Base-by-base conservation (phyloP, 1,140 invertebrate genomes). In the Drosophila micromelanica region DNA sequence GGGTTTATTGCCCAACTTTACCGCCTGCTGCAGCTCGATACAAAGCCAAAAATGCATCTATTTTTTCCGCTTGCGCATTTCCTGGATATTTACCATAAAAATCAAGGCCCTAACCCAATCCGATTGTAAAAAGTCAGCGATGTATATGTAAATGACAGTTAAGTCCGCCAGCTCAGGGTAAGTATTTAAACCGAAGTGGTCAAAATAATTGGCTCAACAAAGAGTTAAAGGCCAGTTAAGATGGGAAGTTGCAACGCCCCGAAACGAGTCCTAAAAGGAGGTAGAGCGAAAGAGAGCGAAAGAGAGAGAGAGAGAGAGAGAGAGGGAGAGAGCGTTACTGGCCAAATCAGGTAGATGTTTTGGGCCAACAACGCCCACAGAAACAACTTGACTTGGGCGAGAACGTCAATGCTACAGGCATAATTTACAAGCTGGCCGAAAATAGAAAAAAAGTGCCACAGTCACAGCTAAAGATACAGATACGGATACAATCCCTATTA, bases 361-460 rank as follows among this genome's bases (percentile, higher is more conserved):
- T 13, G 15, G 64, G 45, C 55, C 46, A 12, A 52, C 49, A 86
- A 87, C 84, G 84, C 84, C 84, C 84, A 87, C 84, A 89, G 85
- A 89, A 87, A 87, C 84, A 87, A 87, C 84, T 87, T 87, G 84
- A 87, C 84, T 87, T 77, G 79, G 56, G 20, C 59, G 42, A 27
- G 65, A 74, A 71, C 73, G 72, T 75, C 76, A 78, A 62, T 55
- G 54, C 37, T 60, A 61, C 46, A 67, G 68, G 75, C 82, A 87
- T 90, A 87, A 87, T 87, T 87, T 87, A 87, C 86, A 81, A 71
- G 73, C 73, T 55, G 72, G 76, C 38, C 56, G 27, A 35, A 35
- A 35, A 8, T 8, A 7, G 32, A 17, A 30, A 57, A 37, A 65
- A 70, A 63, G 38, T 70, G 73, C 42, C 48, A 71, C 46, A 76